A percentile compares a stretch with the other conserved stretches of the same genome.
Evolutionary conservation across 2,113 vertebrate species (phyloP).

Genomic region (Etia nguti): DNA sequence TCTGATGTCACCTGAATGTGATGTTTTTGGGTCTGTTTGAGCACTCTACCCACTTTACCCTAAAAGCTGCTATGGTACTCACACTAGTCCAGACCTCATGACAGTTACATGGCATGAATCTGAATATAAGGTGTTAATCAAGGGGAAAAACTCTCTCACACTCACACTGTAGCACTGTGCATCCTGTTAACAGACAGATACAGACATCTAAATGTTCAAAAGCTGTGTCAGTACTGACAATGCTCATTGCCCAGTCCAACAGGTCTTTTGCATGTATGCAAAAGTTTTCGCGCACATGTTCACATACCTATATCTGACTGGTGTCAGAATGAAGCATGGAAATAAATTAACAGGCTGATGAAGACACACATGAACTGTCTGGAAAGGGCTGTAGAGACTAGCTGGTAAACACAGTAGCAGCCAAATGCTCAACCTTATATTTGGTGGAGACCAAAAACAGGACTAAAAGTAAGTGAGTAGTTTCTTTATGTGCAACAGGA

Average conservation of each 20-base stretch:
- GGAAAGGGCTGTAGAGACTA: neutral
- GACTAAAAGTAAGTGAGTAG: neutral
- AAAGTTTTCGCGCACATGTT: neutral
- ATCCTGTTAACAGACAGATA: neutral
- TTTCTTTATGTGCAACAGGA: neutral
- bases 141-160: neutral
- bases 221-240: accelerated
- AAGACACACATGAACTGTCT: neutral
- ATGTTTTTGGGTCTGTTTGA: neutral
- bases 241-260: neutral
- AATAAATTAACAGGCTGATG: neutral
- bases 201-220: neutral
- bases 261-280: neutral
- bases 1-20: neutral
- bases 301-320: neutral
- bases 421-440: neutral
- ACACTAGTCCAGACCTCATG: neutral
- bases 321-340: neutral
- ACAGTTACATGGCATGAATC: neutral
- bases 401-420: neutral
- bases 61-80: neutral
- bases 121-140: neutral
- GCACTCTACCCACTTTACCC: neutral
- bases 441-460: neutral
- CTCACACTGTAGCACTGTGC: accelerated